Evolutionary conservation across 2,113 vertebrate species (phyloP).

Genomic region (Cygnus buccinator): DNA sequence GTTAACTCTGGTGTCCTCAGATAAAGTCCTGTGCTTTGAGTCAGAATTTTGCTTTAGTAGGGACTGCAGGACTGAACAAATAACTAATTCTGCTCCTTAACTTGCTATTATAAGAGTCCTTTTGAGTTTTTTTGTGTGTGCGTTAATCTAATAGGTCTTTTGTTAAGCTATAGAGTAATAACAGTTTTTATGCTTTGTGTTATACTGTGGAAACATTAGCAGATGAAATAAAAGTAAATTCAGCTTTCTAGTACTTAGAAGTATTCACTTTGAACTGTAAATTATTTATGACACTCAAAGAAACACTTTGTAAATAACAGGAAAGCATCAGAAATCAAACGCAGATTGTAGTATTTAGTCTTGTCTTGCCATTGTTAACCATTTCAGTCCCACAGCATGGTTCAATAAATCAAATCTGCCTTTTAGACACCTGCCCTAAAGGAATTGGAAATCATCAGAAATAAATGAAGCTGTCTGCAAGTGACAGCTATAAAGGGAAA

Average conservation of each 20-base stretch:
- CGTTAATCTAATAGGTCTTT: background rate
- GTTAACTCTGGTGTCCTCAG: background rate
- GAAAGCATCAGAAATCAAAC: slow-evolving; percentile 70
- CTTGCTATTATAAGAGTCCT: background rate
- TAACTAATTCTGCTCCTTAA: background rate
- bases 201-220: slow-evolving; percentile 59
- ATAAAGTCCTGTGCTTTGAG: background rate
- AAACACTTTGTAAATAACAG: slow-evolving; percentile 71
- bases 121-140: background rate
- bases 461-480: slow-evolving; percentile 68
- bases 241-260: slow-evolving; percentile 61
- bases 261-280: slow-evolving; percentile 72
- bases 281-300: slow-evolving; percentile 71
- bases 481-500: slow-evolving; percentile 60
- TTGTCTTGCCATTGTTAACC: slow-evolving; percentile 55
- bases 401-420: background rate
- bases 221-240: slow-evolving; percentile 68
- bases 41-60: background rate
- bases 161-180: slow-evolving; percentile 19
- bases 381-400: slow-evolving; percentile 5
- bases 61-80: background rate
- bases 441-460: slow-evolving; percentile 51
- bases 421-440: background rate
- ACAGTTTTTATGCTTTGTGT: background rate
- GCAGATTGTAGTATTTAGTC: slow-evolving; percentile 57